phyloP scores from a whole-genome alignment of 1,140 invertebrate species.

The Tetramorium simillimum region DNA sequence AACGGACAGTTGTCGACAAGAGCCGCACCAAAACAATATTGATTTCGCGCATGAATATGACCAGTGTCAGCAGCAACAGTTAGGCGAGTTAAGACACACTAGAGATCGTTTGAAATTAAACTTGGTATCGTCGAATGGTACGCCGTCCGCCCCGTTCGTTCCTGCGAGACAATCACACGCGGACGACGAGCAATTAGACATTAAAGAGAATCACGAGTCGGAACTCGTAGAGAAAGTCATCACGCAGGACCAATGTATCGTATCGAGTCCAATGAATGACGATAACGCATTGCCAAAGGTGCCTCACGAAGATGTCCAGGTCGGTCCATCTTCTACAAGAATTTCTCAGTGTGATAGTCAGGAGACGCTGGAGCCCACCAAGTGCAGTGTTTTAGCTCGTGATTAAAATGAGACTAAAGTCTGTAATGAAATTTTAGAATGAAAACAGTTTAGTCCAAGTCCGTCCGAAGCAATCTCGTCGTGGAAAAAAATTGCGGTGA shows the following conservation, averaged over 20 bases:
- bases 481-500: slow-evolving; percentile 55
- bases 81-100: slow-evolving; percentile 91
- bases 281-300: slow-evolving; percentile 69
- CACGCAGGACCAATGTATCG: slow-evolving; percentile 60
- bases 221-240: slow-evolving; percentile 42
- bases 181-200: slow-evolving; percentile 62
- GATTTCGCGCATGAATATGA: slow-evolving; percentile 72
- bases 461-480: slow-evolving; percentile 83
- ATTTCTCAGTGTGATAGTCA: slow-evolving; percentile 73
- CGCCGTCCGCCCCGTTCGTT: slow-evolving; percentile 50
- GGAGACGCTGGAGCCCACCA: slow-evolving; percentile 67
- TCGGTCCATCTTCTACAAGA: slow-evolving; percentile 64
- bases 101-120: slow-evolving; percentile 90
- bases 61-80: slow-evolving; percentile 76
- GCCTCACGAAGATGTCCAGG: slow-evolving; percentile 65
- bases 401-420: slow-evolving; percentile 70
- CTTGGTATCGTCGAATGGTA: slow-evolving; percentile 84
- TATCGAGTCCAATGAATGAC: slow-evolving; percentile 57
- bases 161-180: slow-evolving; percentile 58
- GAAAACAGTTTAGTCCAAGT: slow-evolving; percentile 80
- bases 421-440: slow-evolving; percentile 66
- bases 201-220: slow-evolving; percentile 36
- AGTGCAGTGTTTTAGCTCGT: slow-evolving; percentile 75
- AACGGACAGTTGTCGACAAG: slow-evolving; percentile 64
- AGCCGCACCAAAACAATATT: slow-evolving; percentile 63